phyloP scores from a whole-genome alignment of 2,113 vertebrate genomes.

The Polypterus senegalus region DNA sequence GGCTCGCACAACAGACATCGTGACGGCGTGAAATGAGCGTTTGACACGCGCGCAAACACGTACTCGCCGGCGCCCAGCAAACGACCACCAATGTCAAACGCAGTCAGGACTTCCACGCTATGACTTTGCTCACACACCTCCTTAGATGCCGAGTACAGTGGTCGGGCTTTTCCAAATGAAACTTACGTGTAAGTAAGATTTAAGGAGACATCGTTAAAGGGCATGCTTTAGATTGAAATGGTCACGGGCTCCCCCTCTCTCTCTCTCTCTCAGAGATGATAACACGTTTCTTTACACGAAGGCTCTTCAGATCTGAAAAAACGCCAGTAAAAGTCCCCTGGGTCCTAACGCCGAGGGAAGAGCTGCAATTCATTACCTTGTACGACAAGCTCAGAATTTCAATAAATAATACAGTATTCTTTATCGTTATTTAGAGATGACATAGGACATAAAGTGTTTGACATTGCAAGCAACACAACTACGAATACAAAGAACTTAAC shows the following conservation, averaged over 20 bases:
- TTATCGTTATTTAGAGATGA: no score
- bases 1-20: no score
- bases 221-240: conserved; percentile 1
- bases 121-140: neutral
- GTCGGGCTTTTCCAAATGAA: neutral
- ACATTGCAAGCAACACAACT: no score
- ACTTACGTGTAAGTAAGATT: conserved; percentile 1
- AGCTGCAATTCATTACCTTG: neutral
- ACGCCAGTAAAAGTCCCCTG: neutral
- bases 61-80: no score
- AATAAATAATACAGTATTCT: neutral
- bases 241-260: neutral
- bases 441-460: no score
- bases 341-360: conserved; percentile 14
- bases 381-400: neutral
- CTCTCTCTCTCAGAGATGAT: neutral
- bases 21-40: no score
- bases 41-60: no score
- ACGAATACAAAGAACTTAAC: no score
- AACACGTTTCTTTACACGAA: conserved; percentile 1
- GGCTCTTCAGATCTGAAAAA: conserved; percentile 2
- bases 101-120: neutral
- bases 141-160: no score
- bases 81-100: no score
- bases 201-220: neutral